These are phyloP conservation scores for Microctenopoma steveboyesi DNA, from an alignment of 2,797 vertebrate genomes.

Conservation along the genomic window DNA sequence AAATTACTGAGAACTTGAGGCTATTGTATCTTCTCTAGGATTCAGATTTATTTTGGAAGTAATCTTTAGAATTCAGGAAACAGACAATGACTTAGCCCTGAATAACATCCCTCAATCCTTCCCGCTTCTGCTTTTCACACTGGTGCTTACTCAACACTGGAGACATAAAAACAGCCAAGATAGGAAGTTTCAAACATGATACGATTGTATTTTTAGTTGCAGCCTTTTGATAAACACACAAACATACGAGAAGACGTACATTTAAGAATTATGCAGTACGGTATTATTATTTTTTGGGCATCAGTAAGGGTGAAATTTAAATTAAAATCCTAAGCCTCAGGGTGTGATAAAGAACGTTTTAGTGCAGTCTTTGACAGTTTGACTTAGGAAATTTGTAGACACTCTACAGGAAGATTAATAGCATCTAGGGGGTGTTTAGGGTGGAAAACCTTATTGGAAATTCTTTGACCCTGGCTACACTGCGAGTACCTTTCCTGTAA, in stretches of 20 bases:
- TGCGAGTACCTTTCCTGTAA: neutral
- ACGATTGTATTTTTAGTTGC: neutral
- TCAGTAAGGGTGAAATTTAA: neutral
- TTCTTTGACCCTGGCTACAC: neutral
- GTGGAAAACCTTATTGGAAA: neutral
- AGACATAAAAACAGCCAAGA: slow-evolving; percentile 2
- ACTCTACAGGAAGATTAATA: neutral
- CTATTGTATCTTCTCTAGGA: neutral
- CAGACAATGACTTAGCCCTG: slow-evolving; percentile 41
- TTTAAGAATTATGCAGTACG: neutral
- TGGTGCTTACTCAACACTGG: slow-evolving; percentile 1
- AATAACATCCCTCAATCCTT: slow-evolving; percentile 31
- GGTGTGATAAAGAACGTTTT: slow-evolving; percentile 8
- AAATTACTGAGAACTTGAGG: slow-evolving; percentile 30
- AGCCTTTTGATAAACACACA: neutral
- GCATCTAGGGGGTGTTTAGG: neutral
- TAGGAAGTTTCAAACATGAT: neutral
- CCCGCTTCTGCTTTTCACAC: slow-evolving; percentile 64
- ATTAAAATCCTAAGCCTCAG: neutral
- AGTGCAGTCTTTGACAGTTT: slow-evolving; percentile 42
- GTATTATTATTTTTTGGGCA: neutral
- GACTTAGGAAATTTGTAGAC: slow-evolving; percentile 2
- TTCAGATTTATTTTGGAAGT: slow-evolving; percentile 40
- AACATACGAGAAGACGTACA: slow-evolving; percentile 2
- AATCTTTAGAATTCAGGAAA: slow-evolving; percentile 47